Evolutionary conservation across 2,797 vertebrate species (phyloP).

Genomic region (Liasis olivaceus): DNA sequence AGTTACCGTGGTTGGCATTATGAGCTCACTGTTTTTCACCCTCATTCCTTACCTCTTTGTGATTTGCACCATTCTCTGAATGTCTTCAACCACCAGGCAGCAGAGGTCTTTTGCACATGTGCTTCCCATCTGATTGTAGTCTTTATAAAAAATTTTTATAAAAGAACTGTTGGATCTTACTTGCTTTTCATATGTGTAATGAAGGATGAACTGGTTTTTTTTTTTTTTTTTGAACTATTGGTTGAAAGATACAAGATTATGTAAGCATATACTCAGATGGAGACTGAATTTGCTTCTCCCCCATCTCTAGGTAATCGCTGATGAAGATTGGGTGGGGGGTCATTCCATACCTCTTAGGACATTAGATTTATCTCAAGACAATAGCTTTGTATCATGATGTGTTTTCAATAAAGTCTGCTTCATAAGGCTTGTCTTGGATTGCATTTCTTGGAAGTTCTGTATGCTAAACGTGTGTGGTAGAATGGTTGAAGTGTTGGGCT

Average conservation of each 20-base stretch:
- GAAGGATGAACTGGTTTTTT: too few relatives aligned
- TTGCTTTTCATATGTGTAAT: constrained; percentile 18
- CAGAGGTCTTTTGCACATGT: constrained; percentile 33
- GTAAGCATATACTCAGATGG: too few relatives aligned
- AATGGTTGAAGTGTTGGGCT: neutral
- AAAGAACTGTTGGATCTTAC: neutral
- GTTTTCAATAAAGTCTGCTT: neutral
- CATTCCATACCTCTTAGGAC: neutral
- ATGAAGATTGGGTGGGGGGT: too few relatives aligned
- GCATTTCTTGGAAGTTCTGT: neutral
- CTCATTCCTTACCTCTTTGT: too few relatives aligned
- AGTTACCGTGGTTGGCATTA: too few relatives aligned
- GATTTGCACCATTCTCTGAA: too few relatives aligned
- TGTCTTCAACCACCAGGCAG: neutral
- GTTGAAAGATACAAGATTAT: too few relatives aligned
- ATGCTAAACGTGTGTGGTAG: too few relatives aligned
- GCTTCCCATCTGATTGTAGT: constrained; percentile 26
- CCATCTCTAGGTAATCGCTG: too few relatives aligned
- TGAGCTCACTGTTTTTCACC: too few relatives aligned
- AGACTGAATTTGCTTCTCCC: too few relatives aligned
- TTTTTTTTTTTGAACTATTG: too few relatives aligned
- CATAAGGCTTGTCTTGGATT: neutral
- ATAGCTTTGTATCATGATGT: neutral
- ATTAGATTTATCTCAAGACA: neutral
- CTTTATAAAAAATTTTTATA: neutral